Conservation (phyloP, 2,888 invertebrate species). For the Harmothoe impar region DNA sequence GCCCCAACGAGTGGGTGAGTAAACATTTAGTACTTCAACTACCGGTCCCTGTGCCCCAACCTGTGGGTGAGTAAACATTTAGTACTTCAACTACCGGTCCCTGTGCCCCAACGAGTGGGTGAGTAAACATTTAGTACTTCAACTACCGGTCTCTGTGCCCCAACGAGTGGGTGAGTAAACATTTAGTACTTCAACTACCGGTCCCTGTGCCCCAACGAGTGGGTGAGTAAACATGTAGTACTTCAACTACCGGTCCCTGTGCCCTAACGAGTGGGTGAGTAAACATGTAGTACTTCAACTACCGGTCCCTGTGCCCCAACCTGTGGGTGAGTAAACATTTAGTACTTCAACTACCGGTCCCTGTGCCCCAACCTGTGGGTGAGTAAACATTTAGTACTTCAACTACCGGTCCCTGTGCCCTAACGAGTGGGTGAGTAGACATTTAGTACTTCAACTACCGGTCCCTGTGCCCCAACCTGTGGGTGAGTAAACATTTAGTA, state of each 20-base stretch:
- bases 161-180: neutral
- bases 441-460: no score
- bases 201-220: neutral
- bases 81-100: neutral
- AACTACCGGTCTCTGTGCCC: neutral
- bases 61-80: neutral
- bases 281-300: neutral
- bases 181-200: neutral
- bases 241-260: neutral
- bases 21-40: neutral
- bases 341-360: neutral
- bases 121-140: neutral
- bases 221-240: neutral
- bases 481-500: neutral
- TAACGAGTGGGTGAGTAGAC: neutral
- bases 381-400: neutral
- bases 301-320: no score
- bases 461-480: neutral
- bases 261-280: no score
- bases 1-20: slow-evolving; percentile 87
- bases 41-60: neutral
- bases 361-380: no score
- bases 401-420: no score
- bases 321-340: neutral
- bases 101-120: neutral